These are phyloP conservation scores for Theonella swinhoei DNA, from an alignment of 37 sponge, comb jelly and placozoan species.

Conservation along the genomic window DNA sequence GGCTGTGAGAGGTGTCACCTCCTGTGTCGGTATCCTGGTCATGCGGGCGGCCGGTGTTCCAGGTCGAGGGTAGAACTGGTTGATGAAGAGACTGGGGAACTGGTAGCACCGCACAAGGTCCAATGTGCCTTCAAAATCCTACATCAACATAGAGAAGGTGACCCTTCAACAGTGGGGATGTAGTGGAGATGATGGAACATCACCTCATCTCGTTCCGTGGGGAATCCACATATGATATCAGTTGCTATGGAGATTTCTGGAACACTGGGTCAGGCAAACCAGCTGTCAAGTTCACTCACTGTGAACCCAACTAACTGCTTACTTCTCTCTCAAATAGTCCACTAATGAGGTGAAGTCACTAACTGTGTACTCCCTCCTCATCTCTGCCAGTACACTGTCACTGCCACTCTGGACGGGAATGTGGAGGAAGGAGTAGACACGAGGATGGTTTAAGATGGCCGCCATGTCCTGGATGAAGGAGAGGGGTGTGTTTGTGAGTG, in stretches of 20 bases:
- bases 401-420: conserved; percentile 96
- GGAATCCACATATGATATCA: conserved; percentile 99
- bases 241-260: conserved; percentile 97
- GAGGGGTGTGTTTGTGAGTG: too few species aligned
- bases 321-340: conserved; percentile 83
- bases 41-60: conserved; percentile 97
- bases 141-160: not conserved
- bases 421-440: conserved; percentile 97
- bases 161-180: not conserved
- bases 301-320: too few species aligned
- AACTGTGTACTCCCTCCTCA: conserved; percentile 93
- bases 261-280: conserved; percentile 55
- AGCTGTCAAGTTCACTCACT: too few species aligned
- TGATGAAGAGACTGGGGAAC: conserved; percentile 97
- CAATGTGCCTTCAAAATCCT: conserved; percentile 86
- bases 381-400: conserved; percentile 87
- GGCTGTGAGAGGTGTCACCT: conserved; percentile 32
- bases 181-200: not conserved
- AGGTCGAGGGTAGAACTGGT: conserved; percentile 99
- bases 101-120: conserved; percentile 75
- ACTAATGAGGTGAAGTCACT: conserved; percentile 80
- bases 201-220: conserved; percentile 89
- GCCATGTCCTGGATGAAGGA: conserved; percentile 83
- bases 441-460: conserved; percentile 78
- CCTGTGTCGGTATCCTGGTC: conserved; percentile 88